Evolutionary conservation across 2,113 vertebrate genomes (phyloP), one percentile per base, ranked within the genome.

Genomic region (Hypocryptadius cinnamomeus): DNA sequence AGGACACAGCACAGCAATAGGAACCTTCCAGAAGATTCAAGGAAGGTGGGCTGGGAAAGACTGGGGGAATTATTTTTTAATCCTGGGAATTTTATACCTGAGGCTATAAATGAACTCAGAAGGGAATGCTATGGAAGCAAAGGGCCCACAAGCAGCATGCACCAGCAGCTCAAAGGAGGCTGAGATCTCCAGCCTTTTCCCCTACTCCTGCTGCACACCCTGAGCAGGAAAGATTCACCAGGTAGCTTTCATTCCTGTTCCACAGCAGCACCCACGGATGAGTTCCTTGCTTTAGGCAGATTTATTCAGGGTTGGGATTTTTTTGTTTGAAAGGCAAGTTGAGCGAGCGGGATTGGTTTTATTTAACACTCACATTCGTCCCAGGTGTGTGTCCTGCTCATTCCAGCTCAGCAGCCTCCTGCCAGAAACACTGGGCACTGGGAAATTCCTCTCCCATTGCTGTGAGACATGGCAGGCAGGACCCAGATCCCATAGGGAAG

Each of bases 261-360:
- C n/a, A 42, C 60, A 90, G 69, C 56, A 86, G 35, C 13, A 4
- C 51, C 61, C 40, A 66, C 1, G 0, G 42, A 37, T 27, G 22
- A 81, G 45, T 47, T 81, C 71, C 76, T 90, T 21, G 72, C 87
- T 96, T 72, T 39, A 84, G 81, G 84, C 80, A 72, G 78, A 64
- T 89, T 92, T 74, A 86, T 71, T 87, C 47, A 39, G 57, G 24
- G 20, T 6, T 68, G 81, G 40, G 31, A 48, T 79, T 66, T 42
- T 61, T 64, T 54, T 60, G 20, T 61, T 92, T 87, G 77, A 79
- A 79, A 89, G 57, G 73, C 35, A 74, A 47, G 65, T 17, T 51
- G 53, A 66, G 39, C 8, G 2, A 89, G 40, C 3, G 4, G 39
- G 13, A 14, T 47, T 92, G 91, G 57, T 85, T 92, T 92, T 87